These are phyloP conservation scores for Argyra leucocephala DNA, from an alignment of 2,888 invertebrate genomes.

Conservation along the genomic window DNA sequence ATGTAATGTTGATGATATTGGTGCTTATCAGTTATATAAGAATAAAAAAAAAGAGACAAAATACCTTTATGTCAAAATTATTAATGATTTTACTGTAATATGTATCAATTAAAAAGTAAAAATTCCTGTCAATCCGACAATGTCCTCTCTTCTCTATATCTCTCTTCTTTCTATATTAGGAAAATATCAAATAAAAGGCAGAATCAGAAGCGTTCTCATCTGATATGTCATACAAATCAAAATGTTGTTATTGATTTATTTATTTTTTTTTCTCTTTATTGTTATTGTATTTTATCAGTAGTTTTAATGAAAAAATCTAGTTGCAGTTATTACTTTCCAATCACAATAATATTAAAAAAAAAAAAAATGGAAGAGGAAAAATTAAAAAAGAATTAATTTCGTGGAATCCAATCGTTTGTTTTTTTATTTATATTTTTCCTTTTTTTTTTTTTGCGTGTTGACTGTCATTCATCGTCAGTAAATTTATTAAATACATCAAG, in stretches of 20 bases:
- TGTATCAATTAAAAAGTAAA: background rate
- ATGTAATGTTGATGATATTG: too few relatives aligned
- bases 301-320: too few relatives aligned
- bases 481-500: too few relatives aligned
- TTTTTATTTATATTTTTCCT: background rate
- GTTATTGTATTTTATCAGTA: too few relatives aligned
- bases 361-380: background rate
- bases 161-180: too few relatives aligned
- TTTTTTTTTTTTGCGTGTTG: background rate
- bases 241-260: too few relatives aligned
- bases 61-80: background rate
- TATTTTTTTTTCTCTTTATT: too few relatives aligned
- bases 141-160: too few relatives aligned
- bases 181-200: too few relatives aligned
- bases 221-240: background rate
- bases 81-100: background rate
- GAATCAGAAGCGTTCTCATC: background rate
- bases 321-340: background rate
- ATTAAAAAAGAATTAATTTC: background rate
- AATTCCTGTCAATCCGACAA: background rate
- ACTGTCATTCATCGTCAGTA: background rate
- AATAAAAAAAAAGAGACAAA: too few relatives aligned
- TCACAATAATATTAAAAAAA: background rate
- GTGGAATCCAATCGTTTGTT: too few relatives aligned
- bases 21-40: too few relatives aligned